Conservation (phyloP, 1,140 invertebrate genomes). For the Geopemphigus sp. region DNA sequence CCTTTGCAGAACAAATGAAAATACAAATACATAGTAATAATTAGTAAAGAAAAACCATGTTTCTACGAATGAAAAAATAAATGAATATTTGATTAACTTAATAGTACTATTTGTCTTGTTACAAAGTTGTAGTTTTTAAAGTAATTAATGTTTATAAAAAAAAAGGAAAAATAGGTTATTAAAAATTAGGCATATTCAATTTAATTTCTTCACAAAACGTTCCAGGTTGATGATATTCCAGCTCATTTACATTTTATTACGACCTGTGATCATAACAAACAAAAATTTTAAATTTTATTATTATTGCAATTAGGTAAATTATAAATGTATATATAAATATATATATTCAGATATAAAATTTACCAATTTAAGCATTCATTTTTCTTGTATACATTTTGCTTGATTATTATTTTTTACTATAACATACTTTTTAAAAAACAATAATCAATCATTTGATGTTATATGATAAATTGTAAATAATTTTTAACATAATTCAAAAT, state of each 20-base stretch:
- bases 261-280: slow-evolving; percentile 45
- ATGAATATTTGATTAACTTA: slow-evolving; percentile 13
- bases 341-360: slow-evolving; percentile 20
- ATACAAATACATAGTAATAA: slow-evolving; percentile 47
- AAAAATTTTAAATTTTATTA: slow-evolving; percentile 22
- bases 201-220: slow-evolving; percentile 40
- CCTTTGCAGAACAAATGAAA: slow-evolving; percentile 45
- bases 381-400: too few species aligned
- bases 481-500: too few species aligned
- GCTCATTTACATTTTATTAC: slow-evolving; percentile 43
- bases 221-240: slow-evolving; percentile 31
- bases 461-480: too few species aligned
- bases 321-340: neutral
- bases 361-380: neutral
- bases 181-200: slow-evolving; percentile 18
- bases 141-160: slow-evolving; percentile 26
- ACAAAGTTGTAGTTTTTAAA: slow-evolving; percentile 25
- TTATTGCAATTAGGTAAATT: slow-evolving; percentile 2
- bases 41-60: slow-evolving; percentile 44
- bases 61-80: slow-evolving; percentile 30
- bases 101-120: slow-evolving; percentile 31
- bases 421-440: too few species aligned
- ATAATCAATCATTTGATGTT: too few species aligned
- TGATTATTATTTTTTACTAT: too few species aligned
- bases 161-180: slow-evolving; percentile 32